Evolutionary conservation across 1,140 invertebrate genomes (phyloP), one percentile per base, ranked within the genome.

Genomic region (Eufriesea mexicana): DNA sequence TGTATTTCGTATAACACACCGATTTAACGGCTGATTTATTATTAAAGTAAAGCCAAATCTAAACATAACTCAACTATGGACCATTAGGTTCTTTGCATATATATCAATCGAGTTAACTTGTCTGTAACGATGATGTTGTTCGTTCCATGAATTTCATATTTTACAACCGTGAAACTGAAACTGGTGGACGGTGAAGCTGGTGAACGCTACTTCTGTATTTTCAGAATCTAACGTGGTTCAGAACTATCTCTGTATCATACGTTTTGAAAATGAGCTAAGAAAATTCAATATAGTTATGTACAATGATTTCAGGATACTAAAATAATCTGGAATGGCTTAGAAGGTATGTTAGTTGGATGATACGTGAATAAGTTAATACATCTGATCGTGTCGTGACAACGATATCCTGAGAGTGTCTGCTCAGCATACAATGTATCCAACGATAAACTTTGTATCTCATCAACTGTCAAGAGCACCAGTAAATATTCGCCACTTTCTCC

Each of bases 31-130:
- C 10, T 76, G 79, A 82, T 82, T 76, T 82, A 82, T 55, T 72
- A 16, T 67, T 67, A 76, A 66, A 49, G 62, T 47, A 82, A 68
- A 47, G 79, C 79, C 79, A 82, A 68, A 59, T 82, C 73, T 82
- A 76, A 76, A 82, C 45, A 67, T 76, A 76, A 76, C 73, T 55
- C 57, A 51, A 10, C 2, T 61, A 35, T 59, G 54, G 45, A 49
- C 55, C 25, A 49, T 72, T 51, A 47, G 9, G 45, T 14, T 66
- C 35, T 45, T 81, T 55, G 72, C 42, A 66, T 35, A 74, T 16
- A 62, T 25, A 68, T 79, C 68, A 62, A 72, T 62, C 72, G 55
- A 49, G 20, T 61, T 18, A 45, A 59, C 28, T 42, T 49, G 76
- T 12, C 10, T 5, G 42, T 2, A 49, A 45, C 25, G 12, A 45